A percentile compares a stretch with the other conserved stretches of the same genome.
phyloP scores from a whole-genome alignment of 2,888 invertebrate species.

The Coenonympha glycerion region DNA sequence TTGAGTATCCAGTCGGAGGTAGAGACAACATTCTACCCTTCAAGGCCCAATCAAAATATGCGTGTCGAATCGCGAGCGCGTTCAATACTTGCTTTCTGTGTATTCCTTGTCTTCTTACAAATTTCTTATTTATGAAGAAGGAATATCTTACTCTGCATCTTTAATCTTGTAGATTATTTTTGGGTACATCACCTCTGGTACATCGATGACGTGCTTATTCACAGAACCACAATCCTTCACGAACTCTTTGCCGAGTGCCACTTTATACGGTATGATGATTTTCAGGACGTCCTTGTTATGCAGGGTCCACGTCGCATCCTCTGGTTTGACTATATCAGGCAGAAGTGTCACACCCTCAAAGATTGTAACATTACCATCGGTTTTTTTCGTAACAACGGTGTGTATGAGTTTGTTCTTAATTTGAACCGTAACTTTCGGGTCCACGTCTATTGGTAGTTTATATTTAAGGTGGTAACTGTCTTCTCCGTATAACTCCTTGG shows the following conservation, averaged over 20 bases:
- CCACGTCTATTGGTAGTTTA: neutral
- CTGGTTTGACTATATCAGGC: conserved; percentile 3
- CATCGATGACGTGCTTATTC: neutral
- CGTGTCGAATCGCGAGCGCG: too few species aligned
- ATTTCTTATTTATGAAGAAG: too few species aligned
- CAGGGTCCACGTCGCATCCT: neutral
- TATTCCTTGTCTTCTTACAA: too few species aligned
- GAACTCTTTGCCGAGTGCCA: neutral
- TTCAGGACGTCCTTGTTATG: neutral
- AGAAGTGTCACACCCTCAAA: conserved; percentile 2
- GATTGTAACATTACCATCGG: neutral
- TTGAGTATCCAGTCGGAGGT: too few species aligned
- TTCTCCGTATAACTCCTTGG: neutral
- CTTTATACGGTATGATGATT: conserved; percentile 6
- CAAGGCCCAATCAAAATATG: too few species aligned
- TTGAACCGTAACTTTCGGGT: neutral
- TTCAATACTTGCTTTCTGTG: too few species aligned
- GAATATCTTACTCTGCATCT: neutral
- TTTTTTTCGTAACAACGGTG: neutral
- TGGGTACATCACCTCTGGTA: neutral
- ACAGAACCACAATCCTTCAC: neutral
- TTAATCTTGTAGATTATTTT: neutral
- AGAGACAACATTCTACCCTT: too few species aligned
- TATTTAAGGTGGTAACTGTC: neutral
- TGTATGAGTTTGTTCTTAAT: neutral